phyloP scores from a whole-genome alignment of 2,113 vertebrate species.

The Tenebrosternarchus preto region DNA sequence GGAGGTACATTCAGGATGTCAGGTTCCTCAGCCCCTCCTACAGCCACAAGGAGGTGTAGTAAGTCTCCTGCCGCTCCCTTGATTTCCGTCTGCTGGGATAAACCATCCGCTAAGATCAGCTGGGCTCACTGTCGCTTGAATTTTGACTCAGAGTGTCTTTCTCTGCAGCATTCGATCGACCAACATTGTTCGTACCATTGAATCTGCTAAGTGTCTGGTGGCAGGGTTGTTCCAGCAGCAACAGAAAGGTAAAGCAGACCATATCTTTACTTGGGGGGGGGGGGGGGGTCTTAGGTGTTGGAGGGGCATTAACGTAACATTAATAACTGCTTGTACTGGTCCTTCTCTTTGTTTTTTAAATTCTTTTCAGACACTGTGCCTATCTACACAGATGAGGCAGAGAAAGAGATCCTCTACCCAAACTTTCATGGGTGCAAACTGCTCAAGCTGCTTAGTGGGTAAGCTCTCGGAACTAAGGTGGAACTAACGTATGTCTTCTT shows the following conservation, averaged over 20 bases:
- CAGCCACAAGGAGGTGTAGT: constrained; percentile 87
- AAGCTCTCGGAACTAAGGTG: constrained; percentile 32
- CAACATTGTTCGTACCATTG: constrained; percentile 91
- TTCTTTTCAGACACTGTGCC: constrained; percentile 73
- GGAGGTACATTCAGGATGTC: constrained; percentile 79
- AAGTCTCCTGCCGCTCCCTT: constrained; percentile 68
- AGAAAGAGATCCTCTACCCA: constrained; percentile 90
- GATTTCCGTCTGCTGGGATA: not conserved
- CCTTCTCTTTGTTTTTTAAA: constrained; percentile 2
- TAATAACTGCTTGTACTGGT: constrained; percentile 22
- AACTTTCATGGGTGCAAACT: constrained; percentile 82
- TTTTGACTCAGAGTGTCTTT: constrained; percentile 39
- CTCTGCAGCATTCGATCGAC: constrained; percentile 86
- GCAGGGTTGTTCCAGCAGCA: constrained; percentile 89
- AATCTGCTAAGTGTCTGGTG: constrained; percentile 89
- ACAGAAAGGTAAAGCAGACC: constrained; percentile 78
- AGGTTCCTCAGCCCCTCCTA: constrained; percentile 82
- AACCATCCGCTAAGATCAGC: not conserved
- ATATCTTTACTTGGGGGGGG: not conserved
- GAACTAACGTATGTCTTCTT: not conserved
- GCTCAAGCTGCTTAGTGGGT: constrained; percentile 80
- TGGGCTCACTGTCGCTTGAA: not conserved
- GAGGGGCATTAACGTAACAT: not conserved
- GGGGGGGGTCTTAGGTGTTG: not conserved
- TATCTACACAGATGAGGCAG: constrained; percentile 82